Conservation (phyloP, 2,888 invertebrate genomes). For the Adineta ricciae region DNA sequence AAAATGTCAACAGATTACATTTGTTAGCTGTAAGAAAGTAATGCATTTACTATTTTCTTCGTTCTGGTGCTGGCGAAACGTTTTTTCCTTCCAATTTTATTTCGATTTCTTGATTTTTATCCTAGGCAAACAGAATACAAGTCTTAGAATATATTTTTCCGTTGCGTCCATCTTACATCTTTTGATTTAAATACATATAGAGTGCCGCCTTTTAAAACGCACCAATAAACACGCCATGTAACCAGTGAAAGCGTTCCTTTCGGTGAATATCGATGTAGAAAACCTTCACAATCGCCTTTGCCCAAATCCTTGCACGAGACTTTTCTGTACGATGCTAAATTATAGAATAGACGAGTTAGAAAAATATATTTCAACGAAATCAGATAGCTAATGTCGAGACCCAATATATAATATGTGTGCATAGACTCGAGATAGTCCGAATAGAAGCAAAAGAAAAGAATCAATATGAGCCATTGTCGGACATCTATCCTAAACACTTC, state of each 20-base stretch:
- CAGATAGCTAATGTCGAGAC: too few relatives aligned
- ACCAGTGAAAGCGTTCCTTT: slow-evolving; percentile 51
- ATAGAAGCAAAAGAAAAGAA: too few relatives aligned
- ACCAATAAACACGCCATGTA: slow-evolving; percentile 69
- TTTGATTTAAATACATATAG: slow-evolving; percentile 62
- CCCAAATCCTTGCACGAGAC: slow-evolving; percentile 66
- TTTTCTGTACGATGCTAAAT: slow-evolving; percentile 58
- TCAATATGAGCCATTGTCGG: too few relatives aligned
- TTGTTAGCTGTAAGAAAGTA: not conserved
- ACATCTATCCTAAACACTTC: too few relatives aligned
- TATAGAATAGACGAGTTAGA: slow-evolving; percentile 35
- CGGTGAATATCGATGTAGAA: slow-evolving; percentile 63
- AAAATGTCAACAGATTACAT: not conserved
- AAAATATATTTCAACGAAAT: not conserved
- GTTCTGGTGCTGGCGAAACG: slow-evolving; percentile 72
- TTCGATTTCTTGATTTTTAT: slow-evolving; percentile 69
- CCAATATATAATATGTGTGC: too few relatives aligned
- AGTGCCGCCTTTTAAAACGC: slow-evolving; percentile 63
- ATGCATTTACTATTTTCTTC: slow-evolving; percentile 59
- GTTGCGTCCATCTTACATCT: slow-evolving; percentile 51
- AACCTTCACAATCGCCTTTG: slow-evolving; percentile 66
- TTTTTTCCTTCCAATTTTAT: slow-evolving; percentile 77
- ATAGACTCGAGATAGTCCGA: too few relatives aligned
- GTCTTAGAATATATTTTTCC: not conserved
- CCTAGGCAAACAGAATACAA: slow-evolving; percentile 48